Percentiles rank a stretch among this genome's conserved stretches.
Conservation (phyloP, 2,113 vertebrate genomes). For the Trichomycterus rosablanca region DNA sequence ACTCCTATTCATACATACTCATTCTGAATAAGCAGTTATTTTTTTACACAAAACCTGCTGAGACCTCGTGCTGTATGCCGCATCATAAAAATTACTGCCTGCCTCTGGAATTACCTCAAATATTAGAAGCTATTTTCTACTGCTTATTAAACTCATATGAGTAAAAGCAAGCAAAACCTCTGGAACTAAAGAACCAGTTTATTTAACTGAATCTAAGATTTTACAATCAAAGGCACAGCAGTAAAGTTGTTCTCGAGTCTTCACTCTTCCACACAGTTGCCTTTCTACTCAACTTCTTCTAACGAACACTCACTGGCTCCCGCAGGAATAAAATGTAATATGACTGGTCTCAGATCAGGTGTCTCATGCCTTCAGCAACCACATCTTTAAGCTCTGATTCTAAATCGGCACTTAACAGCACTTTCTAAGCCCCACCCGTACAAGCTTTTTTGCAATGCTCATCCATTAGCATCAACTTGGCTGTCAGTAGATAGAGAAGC, state of each 20-base stretch:
- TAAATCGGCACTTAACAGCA: constrained; percentile 40
- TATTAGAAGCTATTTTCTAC: too few relatives aligned
- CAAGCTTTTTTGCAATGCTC: constrained; percentile 30
- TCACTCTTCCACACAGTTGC: constrained; percentile 11
- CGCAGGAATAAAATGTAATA: constrained; percentile 21
- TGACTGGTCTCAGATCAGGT: constrained; percentile 16
- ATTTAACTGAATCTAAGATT: constrained; percentile 14
- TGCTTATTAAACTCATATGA: constrained; percentile 26
- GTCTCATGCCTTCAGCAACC: too few relatives aligned
- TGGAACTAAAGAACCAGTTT: constrained; percentile 15
- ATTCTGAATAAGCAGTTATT: too few relatives aligned
- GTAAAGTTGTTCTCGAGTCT: constrained; percentile 24
- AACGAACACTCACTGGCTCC: constrained; percentile 24
- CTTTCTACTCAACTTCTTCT: constrained; percentile 17
- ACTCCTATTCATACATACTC: too few relatives aligned
- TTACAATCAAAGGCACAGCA: constrained; percentile 15
- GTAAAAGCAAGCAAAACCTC: constrained; percentile 9
- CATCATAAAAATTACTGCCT: too few relatives aligned
- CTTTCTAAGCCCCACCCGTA: constrained; percentile 20
- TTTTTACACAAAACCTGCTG: too few relatives aligned
- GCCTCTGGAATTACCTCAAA: too few relatives aligned
- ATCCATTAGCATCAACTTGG: constrained; percentile 41
- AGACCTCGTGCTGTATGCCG: too few relatives aligned
- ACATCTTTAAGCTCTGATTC: constrained; percentile 27
- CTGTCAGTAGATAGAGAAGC: constrained; percentile 27